Base-by-base conservation (phyloP, 2,113 vertebrate species). In the Cyanoramphus novaezelandiae region DNA sequence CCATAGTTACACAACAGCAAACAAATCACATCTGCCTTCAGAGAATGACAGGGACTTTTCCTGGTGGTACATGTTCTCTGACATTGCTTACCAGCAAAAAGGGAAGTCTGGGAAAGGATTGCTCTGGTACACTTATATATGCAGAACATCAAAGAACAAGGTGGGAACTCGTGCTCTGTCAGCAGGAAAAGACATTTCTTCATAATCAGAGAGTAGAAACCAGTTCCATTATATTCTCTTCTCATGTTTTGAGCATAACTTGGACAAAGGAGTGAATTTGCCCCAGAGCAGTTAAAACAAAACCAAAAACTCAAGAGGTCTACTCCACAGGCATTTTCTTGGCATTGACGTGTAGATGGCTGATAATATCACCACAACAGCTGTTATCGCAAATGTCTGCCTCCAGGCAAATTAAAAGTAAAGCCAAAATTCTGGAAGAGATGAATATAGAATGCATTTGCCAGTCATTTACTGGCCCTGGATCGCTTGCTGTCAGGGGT, bases 391-490 rank as follows among this genome's bases (percentile, higher is more conserved):
- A 88, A 85, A 96, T 85, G 89, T 88, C 88, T 94, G 95, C 91
- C 94, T 93, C 65, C n/a, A 75, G 86, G 91, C 88, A 92, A 90
- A 91, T 90, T 93, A 96, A 96, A 92, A 97, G 57, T 37, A 78
- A 77, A 88, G 94, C 94, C 97, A 98, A 98, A 97, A 82, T 90
- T 90, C 96, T 98, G 18, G 87, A 84, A 94, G 97, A 98, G 94
- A 87, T 98, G 80, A 98, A 96, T 97, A 98, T 85, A 71, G 98
- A 98, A 71, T 97, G 97, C 90, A 94, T 98, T 92, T 98, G 98
- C 97, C 97, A 96, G 83, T 98, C 97, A 98, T 98, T 98, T 94
- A 95, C 93, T 77, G 97, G 86, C 82, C 97, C 97, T 77, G 97
- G 98, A 63, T 92, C 97, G 68, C 96, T 98, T 87, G 96, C 97